Evolutionary conservation across 2,888 invertebrate genomes (phyloP).

Genomic region (Melinaea marsaeus): DNA sequence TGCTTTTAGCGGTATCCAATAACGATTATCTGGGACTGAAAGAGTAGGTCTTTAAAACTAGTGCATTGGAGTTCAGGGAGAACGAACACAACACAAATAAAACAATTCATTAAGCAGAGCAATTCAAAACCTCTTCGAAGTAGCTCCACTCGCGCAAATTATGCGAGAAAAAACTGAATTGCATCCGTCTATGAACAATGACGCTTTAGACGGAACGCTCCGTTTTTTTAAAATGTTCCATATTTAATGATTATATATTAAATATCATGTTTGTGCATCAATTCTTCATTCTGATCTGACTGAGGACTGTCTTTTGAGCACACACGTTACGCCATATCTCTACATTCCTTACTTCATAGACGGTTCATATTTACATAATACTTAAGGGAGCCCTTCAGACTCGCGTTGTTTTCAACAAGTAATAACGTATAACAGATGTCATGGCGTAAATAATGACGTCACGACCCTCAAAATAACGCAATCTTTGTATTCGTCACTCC

Average conservation of each 20-base stretch:
- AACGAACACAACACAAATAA: slow-evolving; percentile 26
- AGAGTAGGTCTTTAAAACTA: slow-evolving; percentile 8
- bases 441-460: neutral
- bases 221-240: slow-evolving; percentile 51
- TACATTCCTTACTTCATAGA: too few relatives aligned
- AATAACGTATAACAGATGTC: neutral
- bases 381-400: too few relatives aligned
- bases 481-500: neutral
- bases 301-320: too few relatives aligned
- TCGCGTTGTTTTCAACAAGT: neutral
- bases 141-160: slow-evolving; percentile 73
- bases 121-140: slow-evolving; percentile 65
- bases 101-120: slow-evolving; percentile 46
- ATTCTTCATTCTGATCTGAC: too few relatives aligned
- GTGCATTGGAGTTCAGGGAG: slow-evolving; percentile 18
- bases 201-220: slow-evolving; percentile 62
- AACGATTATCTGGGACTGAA: neutral
- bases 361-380: too few relatives aligned
- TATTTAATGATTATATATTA: slow-evolving; percentile 13
- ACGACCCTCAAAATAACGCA: neutral
- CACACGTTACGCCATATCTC: too few relatives aligned
- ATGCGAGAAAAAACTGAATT: slow-evolving; percentile 72
- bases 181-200: slow-evolving; percentile 75
- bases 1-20: neutral
- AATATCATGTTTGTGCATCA: too few relatives aligned